Base-by-base conservation (phyloP, 2,113 vertebrate genomes). In the Callionymus lyra region DNA sequence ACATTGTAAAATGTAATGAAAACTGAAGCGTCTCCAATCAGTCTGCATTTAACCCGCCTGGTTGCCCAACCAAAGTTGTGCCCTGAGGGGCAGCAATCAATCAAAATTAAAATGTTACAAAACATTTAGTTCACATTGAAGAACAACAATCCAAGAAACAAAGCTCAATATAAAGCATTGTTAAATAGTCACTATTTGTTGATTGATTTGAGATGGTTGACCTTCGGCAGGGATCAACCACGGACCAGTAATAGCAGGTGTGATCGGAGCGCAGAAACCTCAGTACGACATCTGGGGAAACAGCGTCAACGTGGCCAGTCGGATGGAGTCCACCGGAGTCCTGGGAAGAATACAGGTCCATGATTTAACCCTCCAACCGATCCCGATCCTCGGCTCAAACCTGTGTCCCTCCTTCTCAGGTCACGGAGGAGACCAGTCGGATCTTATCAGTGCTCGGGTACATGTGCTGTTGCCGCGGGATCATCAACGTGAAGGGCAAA, bases 281-380 rank as follows among this genome's bases (percentile, higher is more conserved):
- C 94, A 98, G 12, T 98, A 98, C 31, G 94, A 98, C 46, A 98
- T 98, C 76, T 98, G 94, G 94, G 94, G 94, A 18, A 98, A 98
- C 79, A 94, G 91, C 1, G 94, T 98, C 14, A 98, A 98, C 1
- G 94, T 98, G 45, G 93, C 94, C 60, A 98, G 94, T 51, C 82
- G 94, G 56, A 98, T 98, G 94, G 94, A 98, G 70, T 98, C 90
- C 69, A 98, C 94, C 0, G 94, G 94, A 3, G 85, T 98, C 33
- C 81, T 98, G 68, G 94, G 94, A 19, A 98, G 94, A 82, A 98
- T 98, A 76, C 94, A 98, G 87, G 94, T 94, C 74, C 2, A n/a
- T 12, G 12, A 27, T 5, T 27, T n/a, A n/a, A n/a, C n/a, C n/a
- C 21, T 8, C 8, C 4, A 27, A 27, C 8, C 4, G 21, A 5